Conservation (phyloP, 2,797 vertebrate species). For the Mico argentatus region DNA sequence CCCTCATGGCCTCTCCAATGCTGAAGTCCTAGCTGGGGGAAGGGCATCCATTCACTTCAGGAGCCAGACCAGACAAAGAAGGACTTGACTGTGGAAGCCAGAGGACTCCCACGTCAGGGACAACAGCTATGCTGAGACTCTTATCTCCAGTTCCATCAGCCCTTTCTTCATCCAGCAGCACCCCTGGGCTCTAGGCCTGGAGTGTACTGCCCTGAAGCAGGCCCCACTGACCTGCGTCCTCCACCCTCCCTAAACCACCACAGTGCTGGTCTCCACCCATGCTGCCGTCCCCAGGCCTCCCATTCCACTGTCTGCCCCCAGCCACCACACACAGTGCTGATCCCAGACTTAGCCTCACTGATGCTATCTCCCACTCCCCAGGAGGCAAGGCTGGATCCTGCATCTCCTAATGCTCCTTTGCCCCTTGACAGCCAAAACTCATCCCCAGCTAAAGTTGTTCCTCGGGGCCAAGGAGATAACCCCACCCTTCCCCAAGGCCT, state of each 20-base stretch:
- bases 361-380: background rate
- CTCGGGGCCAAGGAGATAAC: background rate
- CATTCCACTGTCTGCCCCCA: too few species aligned
- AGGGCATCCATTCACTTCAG: background rate
- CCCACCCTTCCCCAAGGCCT: background rate
- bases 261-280: background rate
- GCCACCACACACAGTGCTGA: background rate
- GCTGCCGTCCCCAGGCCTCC: background rate
- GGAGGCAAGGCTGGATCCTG: background rate
- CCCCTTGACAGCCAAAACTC: background rate
- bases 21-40: background rate
- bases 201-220: background rate
- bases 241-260: too few species aligned
- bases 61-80: background rate
- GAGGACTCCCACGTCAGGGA: background rate
- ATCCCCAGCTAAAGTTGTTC: background rate
- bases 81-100: background rate
- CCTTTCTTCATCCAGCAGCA: slow-evolving; percentile 10
- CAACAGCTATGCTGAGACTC: background rate
- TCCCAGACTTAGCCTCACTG: background rate
- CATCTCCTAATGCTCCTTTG: background rate
- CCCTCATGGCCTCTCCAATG: background rate
- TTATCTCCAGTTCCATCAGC: background rate
- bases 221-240: background rate
- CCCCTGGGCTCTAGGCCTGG: slow-evolving; percentile 35